Evolutionary conservation across 1,140 invertebrate species (phyloP).

Genomic region (Orchestia grillus): DNA sequence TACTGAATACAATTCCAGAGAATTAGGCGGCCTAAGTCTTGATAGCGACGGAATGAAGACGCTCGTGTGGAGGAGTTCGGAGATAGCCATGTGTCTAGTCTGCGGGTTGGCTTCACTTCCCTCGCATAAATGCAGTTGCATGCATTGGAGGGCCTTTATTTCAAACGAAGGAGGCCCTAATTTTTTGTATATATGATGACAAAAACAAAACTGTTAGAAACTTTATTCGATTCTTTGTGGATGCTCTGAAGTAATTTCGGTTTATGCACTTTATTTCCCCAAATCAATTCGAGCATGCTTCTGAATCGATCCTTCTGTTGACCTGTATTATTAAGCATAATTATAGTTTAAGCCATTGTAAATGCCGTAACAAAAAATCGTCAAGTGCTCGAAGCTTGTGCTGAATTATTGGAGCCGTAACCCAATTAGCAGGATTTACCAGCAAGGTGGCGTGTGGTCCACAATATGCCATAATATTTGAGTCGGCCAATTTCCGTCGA

Average conservation of each 20-base stretch:
- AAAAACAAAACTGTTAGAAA: background rate
- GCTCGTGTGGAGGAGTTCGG: background rate
- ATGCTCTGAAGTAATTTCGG: background rate
- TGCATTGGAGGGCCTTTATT: background rate
- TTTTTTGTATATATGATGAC: background rate
- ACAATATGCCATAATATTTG: too few relatives aligned
- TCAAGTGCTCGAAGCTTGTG: too few relatives aligned
- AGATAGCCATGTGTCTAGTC: background rate
- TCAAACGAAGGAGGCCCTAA: background rate
- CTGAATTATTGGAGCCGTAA: too few relatives aligned
- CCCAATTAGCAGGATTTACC: too few relatives aligned
- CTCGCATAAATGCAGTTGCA: background rate
- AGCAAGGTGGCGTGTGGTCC: too few relatives aligned
- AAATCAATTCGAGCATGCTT: too few relatives aligned
- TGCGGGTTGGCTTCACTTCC: background rate
- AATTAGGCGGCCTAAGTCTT: background rate
- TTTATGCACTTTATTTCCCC: too few relatives aligned
- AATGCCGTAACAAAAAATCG: too few relatives aligned
- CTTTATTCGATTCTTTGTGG: background rate
- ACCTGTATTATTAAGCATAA: too few relatives aligned
- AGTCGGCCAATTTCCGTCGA: too few relatives aligned
- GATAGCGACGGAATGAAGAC: background rate
- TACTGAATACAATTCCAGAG: background rate
- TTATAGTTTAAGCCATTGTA: too few relatives aligned
- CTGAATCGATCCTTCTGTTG: background rate